Conservation (phyloP, 2,797 vertebrate species). For the Rhinella marina region DNA sequence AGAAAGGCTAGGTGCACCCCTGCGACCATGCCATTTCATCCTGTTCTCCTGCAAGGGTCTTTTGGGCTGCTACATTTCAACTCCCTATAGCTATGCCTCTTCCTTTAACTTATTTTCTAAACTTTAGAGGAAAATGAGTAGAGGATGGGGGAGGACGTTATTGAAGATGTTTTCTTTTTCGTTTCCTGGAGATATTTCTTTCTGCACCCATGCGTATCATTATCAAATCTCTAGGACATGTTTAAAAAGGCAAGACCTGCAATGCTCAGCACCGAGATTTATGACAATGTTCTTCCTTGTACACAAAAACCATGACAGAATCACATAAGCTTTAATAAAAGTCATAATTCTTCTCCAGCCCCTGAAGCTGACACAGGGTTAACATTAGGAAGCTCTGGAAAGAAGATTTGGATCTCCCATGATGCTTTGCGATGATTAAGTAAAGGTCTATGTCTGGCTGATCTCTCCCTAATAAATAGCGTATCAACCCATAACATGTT, state of each 20-base stretch:
- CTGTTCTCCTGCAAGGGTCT: not conserved
- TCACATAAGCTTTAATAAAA: constrained; percentile 54
- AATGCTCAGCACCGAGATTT: constrained; percentile 23
- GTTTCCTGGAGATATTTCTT: constrained; percentile 18
- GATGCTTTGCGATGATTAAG: constrained; percentile 38
- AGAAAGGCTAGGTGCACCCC: no score
- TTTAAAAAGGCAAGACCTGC: constrained; percentile 24
- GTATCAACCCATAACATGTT: constrained; percentile 16
- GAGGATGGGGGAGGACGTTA: not conserved
- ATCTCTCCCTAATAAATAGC: constrained; percentile 39
- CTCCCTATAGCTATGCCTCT: not conserved
- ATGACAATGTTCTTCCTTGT: constrained; percentile 20
- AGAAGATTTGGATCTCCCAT: not conserved
- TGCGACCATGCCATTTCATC: no score
- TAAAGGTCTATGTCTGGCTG: not conserved
- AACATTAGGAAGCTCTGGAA: not conserved
- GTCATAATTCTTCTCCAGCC: constrained; percentile 42
- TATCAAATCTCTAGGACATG: constrained; percentile 18
- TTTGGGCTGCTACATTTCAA: no score
- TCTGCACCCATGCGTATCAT: constrained; percentile 26
- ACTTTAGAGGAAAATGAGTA: not conserved
- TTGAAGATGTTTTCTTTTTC: not conserved
- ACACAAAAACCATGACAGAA: constrained; percentile 34
- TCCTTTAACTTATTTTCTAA: not conserved
- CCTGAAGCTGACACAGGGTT: constrained; percentile 42